Base-by-base conservation (phyloP, 2,797 vertebrate genomes). In the Protosalanx chinensis region DNA sequence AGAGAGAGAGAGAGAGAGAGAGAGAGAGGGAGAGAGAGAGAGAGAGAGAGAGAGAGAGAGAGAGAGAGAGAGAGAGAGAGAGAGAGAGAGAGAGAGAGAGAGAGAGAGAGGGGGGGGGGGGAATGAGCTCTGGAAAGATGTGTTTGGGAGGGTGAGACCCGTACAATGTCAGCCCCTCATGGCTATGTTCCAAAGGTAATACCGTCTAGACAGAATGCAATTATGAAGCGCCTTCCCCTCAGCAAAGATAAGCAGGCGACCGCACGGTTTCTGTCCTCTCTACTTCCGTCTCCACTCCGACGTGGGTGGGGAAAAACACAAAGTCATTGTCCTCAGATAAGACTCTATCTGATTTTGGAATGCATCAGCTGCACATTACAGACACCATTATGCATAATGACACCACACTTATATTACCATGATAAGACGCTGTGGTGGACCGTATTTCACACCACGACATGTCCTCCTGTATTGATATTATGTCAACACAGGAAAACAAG, bases 311-410 rank as follows among this genome's bases (percentile, higher is more conserved):
- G 3, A 85, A 84, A 30, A 32, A 15, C 10, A 60, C 15, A 41
- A 82, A 88, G 75, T 84, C 82, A 84, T 86, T 90, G 88, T 89
- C 71, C 51, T 13, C 68, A 60, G 70, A 88, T 85, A 88, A 88
- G 84, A 83, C 72, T 29, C 16, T 32, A 32, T 62, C 27, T 20
- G 61, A 18, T 63, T 8, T 5, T 20, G 62, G 16, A 64, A 64
- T 64, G 62, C 18, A 23, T n/a, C 20, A 33, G 8, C n/a, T 37
- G 20, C 62, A 64, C 62, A 64, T 64, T n/a, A 64, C 32, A 62
- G 60, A 27, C 30, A 15, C 18, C 29, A 62, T 33, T 16, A 56
- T 62, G 60, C 16, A 62, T 29, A 46, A 46, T 46, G 41, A 46
- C 60, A 33, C 15, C 60, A 29, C 1, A 37, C 35, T 64, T n/a